A percentile compares a stretch with the other conserved stretches of the same genome.
Conservation (phyloP, 2,797 vertebrate species). For the Sebastes kiyomatsui region DNA sequence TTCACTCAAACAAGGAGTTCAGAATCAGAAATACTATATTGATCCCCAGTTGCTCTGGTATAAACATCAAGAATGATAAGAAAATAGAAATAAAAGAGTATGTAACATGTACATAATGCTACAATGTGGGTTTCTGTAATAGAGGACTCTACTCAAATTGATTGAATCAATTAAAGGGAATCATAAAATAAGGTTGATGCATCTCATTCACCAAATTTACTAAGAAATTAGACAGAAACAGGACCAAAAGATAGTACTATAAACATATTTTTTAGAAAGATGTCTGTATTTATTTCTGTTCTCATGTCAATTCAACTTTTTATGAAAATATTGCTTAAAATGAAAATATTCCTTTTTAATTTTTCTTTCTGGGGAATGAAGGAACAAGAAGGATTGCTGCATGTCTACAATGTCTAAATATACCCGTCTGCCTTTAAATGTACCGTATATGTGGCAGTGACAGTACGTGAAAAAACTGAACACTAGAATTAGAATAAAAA, state of each 20-base stretch:
- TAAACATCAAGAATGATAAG: too few species aligned
- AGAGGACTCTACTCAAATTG: background rate
- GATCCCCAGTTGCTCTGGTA: too few species aligned
- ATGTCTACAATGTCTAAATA: conserved; percentile 19
- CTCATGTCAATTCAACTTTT: background rate
- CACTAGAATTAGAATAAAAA: background rate
- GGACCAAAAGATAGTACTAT: background rate
- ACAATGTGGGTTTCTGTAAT: background rate
- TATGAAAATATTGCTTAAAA: background rate
- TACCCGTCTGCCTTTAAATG: background rate
- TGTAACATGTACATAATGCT: too few species aligned
- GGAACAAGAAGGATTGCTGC: conserved; percentile 21
- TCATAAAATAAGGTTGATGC: background rate
- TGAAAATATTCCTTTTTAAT: background rate
- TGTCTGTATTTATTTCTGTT: background rate
- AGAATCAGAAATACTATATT: too few species aligned
- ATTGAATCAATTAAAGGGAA: background rate
- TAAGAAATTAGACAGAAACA: background rate
- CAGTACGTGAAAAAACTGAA: background rate
- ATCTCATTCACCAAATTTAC: background rate
- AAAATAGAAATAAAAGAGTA: too few species aligned
- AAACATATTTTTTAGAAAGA: background rate
- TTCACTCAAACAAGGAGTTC: background rate
- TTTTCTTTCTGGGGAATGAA: background rate
- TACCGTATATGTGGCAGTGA: background rate